These are phyloP conservation scores for Zygogramma bicolorata DNA, from an alignment of 2,888 invertebrate genomes.

Conservation along the genomic window DNA sequence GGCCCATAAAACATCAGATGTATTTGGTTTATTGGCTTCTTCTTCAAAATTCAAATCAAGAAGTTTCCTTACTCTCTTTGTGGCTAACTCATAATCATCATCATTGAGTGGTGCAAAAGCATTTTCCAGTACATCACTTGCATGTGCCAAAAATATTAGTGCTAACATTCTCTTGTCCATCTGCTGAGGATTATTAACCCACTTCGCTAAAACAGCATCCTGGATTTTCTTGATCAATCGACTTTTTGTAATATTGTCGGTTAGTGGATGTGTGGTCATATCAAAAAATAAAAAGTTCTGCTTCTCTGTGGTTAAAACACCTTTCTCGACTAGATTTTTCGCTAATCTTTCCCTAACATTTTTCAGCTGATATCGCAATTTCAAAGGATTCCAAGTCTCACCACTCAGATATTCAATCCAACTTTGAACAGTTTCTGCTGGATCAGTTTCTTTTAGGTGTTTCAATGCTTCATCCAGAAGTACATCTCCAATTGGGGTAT, in stretches of 20 bases:
- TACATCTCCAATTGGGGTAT: slow-evolving; percentile 97
- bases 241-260: slow-evolving; percentile 94
- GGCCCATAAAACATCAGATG: slow-evolving; percentile 97
- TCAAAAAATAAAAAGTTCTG: slow-evolving; percentile 99
- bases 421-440: slow-evolving; percentile 96
- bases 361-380: slow-evolving; percentile 96
- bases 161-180: slow-evolving; percentile 96
- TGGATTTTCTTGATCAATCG: slow-evolving; percentile 99
- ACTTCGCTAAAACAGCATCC: slow-evolving; percentile 95
- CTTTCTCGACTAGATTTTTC: slow-evolving; percentile 99
- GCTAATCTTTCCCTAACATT: slow-evolving; percentile 99
- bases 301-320: slow-evolving; percentile 98
- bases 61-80: slow-evolving; percentile 95
- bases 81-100: slow-evolving; percentile 98
- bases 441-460: slow-evolving; percentile 98
- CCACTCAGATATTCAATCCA: slow-evolving; percentile 99
- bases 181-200: slow-evolving; percentile 97
- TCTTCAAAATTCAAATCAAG: slow-evolving; percentile 97
- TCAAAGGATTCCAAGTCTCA: slow-evolving; percentile 99
- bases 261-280: slow-evolving; percentile 99
- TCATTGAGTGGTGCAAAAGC: slow-evolving; percentile 98
- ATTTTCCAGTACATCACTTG: slow-evolving; percentile 98
- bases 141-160: slow-evolving; percentile 94
- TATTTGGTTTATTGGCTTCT: slow-evolving; percentile 91
- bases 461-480: slow-evolving; percentile 94